Conservation (phyloP, 1,140 invertebrate genomes). For the Drosophila repleta region DNA sequence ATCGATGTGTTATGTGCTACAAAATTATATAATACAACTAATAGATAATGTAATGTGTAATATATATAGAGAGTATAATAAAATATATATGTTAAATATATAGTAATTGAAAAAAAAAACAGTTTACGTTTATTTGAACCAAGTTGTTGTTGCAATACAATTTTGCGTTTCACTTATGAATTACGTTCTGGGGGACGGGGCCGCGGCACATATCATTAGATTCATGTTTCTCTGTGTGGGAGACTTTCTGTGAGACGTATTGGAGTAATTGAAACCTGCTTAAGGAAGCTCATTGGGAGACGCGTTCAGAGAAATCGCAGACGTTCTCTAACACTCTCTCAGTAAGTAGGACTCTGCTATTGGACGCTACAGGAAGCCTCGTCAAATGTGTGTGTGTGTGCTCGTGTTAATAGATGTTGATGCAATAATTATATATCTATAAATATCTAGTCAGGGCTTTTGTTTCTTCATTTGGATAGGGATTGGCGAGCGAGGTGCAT, state of each 20-base stretch:
- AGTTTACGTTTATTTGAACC: slow-evolving; percentile 54
- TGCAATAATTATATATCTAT: slow-evolving; percentile 29
- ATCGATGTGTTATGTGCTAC: slow-evolving; percentile 65
- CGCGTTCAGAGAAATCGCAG: no score
- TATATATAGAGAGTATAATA: slow-evolving; percentile 60
- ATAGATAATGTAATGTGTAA: slow-evolving; percentile 65
- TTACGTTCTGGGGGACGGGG: slow-evolving; percentile 30
- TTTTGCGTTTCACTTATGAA: slow-evolving; percentile 39
- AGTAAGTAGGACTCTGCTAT: slow-evolving; percentile 30
- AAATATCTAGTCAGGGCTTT: slow-evolving; percentile 42
- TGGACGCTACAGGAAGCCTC: slow-evolving; percentile 44
- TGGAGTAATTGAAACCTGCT: slow-evolving; percentile 47
- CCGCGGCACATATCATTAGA: slow-evolving; percentile 20
- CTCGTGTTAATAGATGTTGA: slow-evolving; percentile 21
- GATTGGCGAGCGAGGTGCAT: slow-evolving; percentile 56
- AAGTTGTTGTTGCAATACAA: slow-evolving; percentile 46
- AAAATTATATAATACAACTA: slow-evolving; percentile 42
- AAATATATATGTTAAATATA: slow-evolving; percentile 52
- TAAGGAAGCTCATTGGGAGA: slow-evolving; percentile 32
- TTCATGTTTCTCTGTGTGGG: slow-evolving; percentile 10
- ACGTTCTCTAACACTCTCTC: slow-evolving; percentile 3
- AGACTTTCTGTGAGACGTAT: not conserved
- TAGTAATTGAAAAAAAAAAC: slow-evolving; percentile 49
- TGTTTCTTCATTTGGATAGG: slow-evolving; percentile 41
- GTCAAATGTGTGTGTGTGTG: slow-evolving; percentile 27